These are phyloP conservation scores for Octodon degus DNA, from an alignment of 2,113 vertebrate genomes.

Conservation along the genomic window DNA sequence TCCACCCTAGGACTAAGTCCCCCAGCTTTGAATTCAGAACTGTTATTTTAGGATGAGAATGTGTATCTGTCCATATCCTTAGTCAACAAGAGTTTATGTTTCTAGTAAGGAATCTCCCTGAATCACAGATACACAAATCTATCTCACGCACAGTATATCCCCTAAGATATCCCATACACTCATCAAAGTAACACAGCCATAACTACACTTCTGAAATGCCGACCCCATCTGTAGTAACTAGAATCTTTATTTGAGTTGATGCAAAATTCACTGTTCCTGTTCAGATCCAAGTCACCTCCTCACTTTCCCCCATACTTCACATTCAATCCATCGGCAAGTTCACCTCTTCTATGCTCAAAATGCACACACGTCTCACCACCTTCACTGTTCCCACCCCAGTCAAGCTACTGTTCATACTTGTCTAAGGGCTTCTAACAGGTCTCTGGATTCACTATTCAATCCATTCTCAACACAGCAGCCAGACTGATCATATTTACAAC, in stretches of 20 bases:
- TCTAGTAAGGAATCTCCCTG: neutral
- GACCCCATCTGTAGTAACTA: neutral
- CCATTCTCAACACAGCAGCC: neutral
- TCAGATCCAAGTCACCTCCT: neutral
- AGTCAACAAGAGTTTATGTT: neutral
- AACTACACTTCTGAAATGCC: neutral
- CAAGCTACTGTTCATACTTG: neutral
- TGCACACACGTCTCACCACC: neutral
- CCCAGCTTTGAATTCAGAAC: neutral
- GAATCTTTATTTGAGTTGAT: neutral
- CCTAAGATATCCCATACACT: neutral
- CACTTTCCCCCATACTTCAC: neutral
- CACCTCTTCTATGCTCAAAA: neutral
- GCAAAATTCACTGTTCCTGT: neutral
- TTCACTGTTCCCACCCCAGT: neutral
- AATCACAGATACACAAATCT: neutral
- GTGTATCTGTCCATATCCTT: neutral
- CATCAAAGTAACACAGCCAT: neutral
- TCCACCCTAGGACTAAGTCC: neutral
- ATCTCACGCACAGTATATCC: neutral
- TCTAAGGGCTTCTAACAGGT: neutral
- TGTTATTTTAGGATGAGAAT: slow-evolving; percentile 29
- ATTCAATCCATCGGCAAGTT: neutral
- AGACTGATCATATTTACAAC: neutral
- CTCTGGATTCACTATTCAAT: neutral